Conservation (phyloP, 23 tunicate genomes). For the Halocynthia aurantium region DNA sequence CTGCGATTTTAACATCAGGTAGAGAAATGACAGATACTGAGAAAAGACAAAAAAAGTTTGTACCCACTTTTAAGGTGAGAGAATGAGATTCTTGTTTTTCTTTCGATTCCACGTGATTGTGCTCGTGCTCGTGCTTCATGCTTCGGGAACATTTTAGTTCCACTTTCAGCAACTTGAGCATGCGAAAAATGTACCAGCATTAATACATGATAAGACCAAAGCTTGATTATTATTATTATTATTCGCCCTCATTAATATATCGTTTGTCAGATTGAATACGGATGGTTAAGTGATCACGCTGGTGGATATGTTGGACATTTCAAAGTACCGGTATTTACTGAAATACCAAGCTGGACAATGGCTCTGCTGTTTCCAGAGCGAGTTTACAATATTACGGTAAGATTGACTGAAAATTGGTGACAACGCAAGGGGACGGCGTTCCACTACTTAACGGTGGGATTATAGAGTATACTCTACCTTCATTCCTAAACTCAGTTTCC, state of each 20-base stretch:
- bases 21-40: background rate
- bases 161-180: no score
- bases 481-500: background rate
- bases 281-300: conserved; percentile 56
- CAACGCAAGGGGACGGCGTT: no score
- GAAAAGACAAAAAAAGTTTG: background rate
- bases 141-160: no score
- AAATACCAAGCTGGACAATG: conserved; percentile 76
- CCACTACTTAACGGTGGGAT: no score
- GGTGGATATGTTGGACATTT: conserved; percentile 81
- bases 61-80: conserved; percentile 6
- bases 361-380: conserved; percentile 40
- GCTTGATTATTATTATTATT: no score
- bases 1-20: no score
- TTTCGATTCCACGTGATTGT: no score
- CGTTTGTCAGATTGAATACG: conserved; percentile 25
- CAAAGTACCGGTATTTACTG: conserved; percentile 57
- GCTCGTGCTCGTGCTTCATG: no score
- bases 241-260: no score
- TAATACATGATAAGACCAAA: no score
- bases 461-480: background rate
- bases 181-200: no score
- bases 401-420: background rate
- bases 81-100: background rate
- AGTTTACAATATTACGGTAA: conserved; percentile 16